Evolutionary conservation across 1,140 invertebrate species (phyloP).

Genomic region (Patella vulgata): DNA sequence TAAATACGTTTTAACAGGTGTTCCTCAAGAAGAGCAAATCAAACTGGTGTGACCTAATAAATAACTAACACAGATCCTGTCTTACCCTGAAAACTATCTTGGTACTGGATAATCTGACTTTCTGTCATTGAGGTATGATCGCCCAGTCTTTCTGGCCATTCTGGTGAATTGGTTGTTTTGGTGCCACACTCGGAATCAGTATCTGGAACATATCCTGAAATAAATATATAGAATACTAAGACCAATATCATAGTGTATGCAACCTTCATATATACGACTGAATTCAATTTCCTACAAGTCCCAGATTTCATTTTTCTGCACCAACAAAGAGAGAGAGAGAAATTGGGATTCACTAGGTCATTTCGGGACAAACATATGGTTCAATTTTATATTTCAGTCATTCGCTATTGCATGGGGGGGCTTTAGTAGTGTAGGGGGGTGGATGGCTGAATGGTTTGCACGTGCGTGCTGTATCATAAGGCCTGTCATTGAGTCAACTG

Average conservation of each 20-base stretch:
- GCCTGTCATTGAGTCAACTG: too few species aligned
- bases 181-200: constrained; percentile 49
- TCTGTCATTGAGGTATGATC: constrained; percentile 16
- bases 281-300: neutral
- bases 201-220: constrained; percentile 52
- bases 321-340: neutral
- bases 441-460: too few species aligned
- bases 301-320: too few species aligned
- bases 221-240: constrained; percentile 11
- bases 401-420: too few species aligned
- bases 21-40: too few species aligned
- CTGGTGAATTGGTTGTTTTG: constrained; percentile 51
- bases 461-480: too few species aligned
- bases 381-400: too few species aligned
- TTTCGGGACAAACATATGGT: too few species aligned
- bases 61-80: too few species aligned
- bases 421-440: too few species aligned
- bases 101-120: constrained; percentile 4
- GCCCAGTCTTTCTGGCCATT: constrained; percentile 33
- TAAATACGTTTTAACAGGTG: too few species aligned
- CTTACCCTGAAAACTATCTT: constrained; percentile 3
- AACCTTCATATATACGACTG: neutral
- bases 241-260: neutral
- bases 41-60: too few species aligned
- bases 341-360: neutral